Base-by-base conservation (phyloP, 2,113 vertebrate species). In the Misgurnus anguillicaudatus region DNA sequence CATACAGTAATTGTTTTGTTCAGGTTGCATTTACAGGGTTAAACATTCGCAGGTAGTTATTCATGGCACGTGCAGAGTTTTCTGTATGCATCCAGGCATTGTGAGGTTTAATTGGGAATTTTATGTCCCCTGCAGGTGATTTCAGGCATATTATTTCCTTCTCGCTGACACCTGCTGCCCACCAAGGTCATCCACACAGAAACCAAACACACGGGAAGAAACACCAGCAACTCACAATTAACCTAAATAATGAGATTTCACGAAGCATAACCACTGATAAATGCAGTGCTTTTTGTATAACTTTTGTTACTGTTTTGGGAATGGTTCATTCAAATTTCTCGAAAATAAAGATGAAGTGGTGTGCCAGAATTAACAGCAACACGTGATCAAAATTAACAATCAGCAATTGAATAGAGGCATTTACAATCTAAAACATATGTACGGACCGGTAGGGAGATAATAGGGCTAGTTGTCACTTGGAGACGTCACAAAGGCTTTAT, bases 61-160 rank as follows among this genome's bases (percentile, higher is more conserved):
- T 83, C 85, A 55, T 14, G 5, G 5, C 86, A 90, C 82, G 77
- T 86, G 80, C 81, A 85, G 81, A 86, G 87, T 85, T 79, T 86
- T 75, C 88, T 85, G 81, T 75, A 78, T 82, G 80, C 84, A 87
- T 85, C 81, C 73, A 70, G 81, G 75, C 86, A 80, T 85, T 87
- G 85, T 86, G 86, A 87, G 82, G 80, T 90, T 90, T 91, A 91
- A 91, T 92, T 90, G 85, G 86, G 85, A 87, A 80, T 90, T 89
- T 89, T 86, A 90, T 89, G 85, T 89, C 84, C 88, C 87, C 87
- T 86, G 75, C 76, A 75, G 85, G 87, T 88, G 82, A 88, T 79
- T 83, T 76, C 75, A 86, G 86, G 81, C 83, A 31, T 87, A 85
- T 89, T 84, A 90, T 86, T 83, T 85, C 80, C 84, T 77, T 78